These are phyloP conservation scores for Coryphaenoides rupestris DNA, from an alignment of 2,113 vertebrate species.

Conservation along the genomic window DNA sequence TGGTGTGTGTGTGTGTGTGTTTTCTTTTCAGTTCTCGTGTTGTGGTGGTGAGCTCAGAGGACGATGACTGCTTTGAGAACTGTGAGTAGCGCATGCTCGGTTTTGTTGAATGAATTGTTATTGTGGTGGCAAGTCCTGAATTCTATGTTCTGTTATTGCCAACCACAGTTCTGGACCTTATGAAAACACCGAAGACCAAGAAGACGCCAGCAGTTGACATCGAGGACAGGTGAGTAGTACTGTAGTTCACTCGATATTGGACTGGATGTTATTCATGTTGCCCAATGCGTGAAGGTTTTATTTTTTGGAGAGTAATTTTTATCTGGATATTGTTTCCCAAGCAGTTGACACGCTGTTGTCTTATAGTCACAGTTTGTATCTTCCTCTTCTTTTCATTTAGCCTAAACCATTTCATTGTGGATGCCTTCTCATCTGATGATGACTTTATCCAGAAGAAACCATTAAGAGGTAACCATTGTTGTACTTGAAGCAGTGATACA, in stretches of 20 bases:
- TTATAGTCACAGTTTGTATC: neutral
- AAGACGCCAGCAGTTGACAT: slow-evolving; percentile 37
- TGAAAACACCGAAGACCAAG: slow-evolving; percentile 67
- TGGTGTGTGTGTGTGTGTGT: neutral
- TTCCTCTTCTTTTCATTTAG: slow-evolving; percentile 34
- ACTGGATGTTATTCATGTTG: no score
- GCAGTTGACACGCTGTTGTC: neutral
- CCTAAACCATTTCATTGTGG: slow-evolving; percentile 67
- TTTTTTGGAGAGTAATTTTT: neutral
- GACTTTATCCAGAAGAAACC: slow-evolving; percentile 65
- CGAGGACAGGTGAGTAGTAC: slow-evolving; percentile 62
- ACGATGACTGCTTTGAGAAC: slow-evolving; percentile 61
- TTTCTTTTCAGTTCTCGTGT: neutral
- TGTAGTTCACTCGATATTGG: neutral
- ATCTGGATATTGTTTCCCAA: neutral
- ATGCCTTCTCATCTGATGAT: slow-evolving; percentile 66
- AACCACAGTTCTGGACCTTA: slow-evolving; percentile 59
- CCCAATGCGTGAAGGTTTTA: no score
- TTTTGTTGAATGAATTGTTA: neutral
- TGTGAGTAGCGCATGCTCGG: slow-evolving; percentile 53
- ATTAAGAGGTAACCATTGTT: slow-evolving; percentile 49
- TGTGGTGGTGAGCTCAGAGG: slow-evolving; percentile 57
- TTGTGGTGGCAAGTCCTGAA: neutral
- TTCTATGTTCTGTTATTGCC: slow-evolving; percentile 3
- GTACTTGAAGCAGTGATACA: neutral